Conservation (phyloP, 2,797 vertebrate species). For the Octomys mimax region DNA sequence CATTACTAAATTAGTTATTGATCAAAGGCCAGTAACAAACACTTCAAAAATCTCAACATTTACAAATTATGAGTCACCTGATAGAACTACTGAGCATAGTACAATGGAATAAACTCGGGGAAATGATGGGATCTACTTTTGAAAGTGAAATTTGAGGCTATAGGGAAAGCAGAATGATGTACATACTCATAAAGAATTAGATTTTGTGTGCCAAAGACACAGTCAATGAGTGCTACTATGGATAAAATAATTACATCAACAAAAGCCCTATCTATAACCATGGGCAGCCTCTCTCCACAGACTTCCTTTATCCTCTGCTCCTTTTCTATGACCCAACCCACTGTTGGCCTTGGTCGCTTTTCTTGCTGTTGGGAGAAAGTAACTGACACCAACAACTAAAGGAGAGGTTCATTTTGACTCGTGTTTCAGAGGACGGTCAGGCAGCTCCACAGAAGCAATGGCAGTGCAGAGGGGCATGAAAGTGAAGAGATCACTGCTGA, state of each 20-base stretch:
- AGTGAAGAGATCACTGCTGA: neutral
- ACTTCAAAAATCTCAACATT: slow-evolving; percentile 55
- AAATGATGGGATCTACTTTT: slow-evolving; percentile 60
- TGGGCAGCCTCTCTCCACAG: neutral
- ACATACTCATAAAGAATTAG: neutral
- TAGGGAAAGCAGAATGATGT: slow-evolving; percentile 30
- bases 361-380: neutral
- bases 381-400: neutral
- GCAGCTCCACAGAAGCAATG: neutral
- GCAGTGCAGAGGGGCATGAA: neutral
- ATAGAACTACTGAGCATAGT: slow-evolving; percentile 62
- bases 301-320: neutral
- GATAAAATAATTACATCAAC: neutral
- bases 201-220: neutral
- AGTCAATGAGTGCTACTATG: neutral
- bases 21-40: slow-evolving; percentile 69
- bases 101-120: slow-evolving; percentile 49
- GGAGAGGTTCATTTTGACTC: neutral
- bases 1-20: slow-evolving; percentile 70
- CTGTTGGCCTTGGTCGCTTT: neutral
- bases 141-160: slow-evolving; percentile 65
- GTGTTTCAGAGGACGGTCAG: neutral
- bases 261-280: neutral
- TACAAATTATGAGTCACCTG: slow-evolving; percentile 75
- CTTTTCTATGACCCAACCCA: neutral